A percentile compares a stretch with the other conserved stretches of the same genome.
Evolutionary conservation across 2,888 invertebrate genomes (phyloP).

Genomic region (Serripes groenlandicus): DNA sequence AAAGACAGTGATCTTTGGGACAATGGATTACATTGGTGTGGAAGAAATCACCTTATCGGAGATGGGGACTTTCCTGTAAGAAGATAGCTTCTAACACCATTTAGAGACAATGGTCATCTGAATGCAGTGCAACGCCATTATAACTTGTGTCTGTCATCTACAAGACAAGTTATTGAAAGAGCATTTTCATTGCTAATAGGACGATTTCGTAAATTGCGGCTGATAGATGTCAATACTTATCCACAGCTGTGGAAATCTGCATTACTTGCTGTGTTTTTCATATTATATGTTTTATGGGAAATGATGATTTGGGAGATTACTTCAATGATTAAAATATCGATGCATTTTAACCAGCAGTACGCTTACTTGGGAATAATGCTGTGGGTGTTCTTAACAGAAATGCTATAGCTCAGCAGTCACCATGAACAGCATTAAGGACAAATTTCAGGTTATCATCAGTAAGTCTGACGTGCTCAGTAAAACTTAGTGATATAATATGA

Average conservation of each 20-base stretch:
- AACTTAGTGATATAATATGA: too few species aligned
- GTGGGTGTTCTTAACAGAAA: not conserved
- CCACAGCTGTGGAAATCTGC: slow-evolving; percentile 33
- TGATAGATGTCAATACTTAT: slow-evolving; percentile 35
- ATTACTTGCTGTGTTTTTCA: slow-evolving; percentile 58
- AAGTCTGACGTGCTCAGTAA: too few species aligned
- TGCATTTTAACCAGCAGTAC: not conserved
- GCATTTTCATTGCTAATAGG: slow-evolving; percentile 53
- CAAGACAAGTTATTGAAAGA: slow-evolving; percentile 44
- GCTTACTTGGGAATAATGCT: not conserved
- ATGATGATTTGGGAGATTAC: slow-evolving; percentile 3
- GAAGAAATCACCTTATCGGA: slow-evolving; percentile 48
- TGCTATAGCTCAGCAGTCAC: not conserved
- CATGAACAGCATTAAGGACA: too few species aligned
- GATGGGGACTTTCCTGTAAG: slow-evolving; percentile 55
- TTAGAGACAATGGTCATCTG: slow-evolving; percentile 59
- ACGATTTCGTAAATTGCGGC: slow-evolving; percentile 38
- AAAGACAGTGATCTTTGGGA: slow-evolving; percentile 58
- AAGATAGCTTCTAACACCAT: slow-evolving; percentile 56
- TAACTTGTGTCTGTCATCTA: slow-evolving; percentile 44
- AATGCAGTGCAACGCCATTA: slow-evolving; percentile 39
- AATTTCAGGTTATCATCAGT: too few species aligned
- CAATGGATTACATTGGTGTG: slow-evolving; percentile 22
- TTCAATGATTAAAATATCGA: not conserved
- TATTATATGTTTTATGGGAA: slow-evolving; percentile 57